Evolutionary conservation across 1,140 invertebrate species (phyloP), one percentile per base, ranked within the genome.

Genomic region (Lineus longissimus): DNA sequence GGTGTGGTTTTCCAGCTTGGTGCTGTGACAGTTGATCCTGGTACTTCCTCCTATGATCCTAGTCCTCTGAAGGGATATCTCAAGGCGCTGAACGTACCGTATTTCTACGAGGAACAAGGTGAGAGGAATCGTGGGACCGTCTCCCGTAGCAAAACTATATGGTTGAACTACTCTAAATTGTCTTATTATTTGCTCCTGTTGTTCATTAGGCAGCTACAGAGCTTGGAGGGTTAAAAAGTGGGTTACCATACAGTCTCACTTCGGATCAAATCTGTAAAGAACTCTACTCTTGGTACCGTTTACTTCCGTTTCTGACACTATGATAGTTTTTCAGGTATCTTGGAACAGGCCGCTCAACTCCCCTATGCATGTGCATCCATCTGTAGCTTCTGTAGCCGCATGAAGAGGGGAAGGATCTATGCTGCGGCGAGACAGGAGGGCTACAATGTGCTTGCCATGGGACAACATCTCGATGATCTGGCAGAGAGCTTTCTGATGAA

Each of bases 391-490:
- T 81, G 77, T 76, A 87, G 86, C 66, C 84, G 87, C 55, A 84
- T 88, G 77, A 89, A 89, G 62, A 84, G 90, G 25, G 87, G 89
- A 0, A 84, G 88, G 61, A 84, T 93, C 51, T 94, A 93, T 78
- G 82, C 86, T 0, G 84, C 88, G 33, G 92, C 92, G 0, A 85
- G 89, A 62, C 83, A 86, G 61, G 86, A 91, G 70, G 86, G 87
- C 2, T 96, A 92, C 81, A 92, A 93, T 75, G 91, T 94, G 0
- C 80, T 94, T 0, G 92, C 91, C 0, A 79, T 95, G 4, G 92
- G 91, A 4, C 92, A 95, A 76, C 90, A 92, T 77, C 82, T 95
- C 19, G 93, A 95, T 81, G 91, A 93, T 80, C 82, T 94, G 0
- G 88, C 90, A 22, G 87, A 91, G 74, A 90, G 88, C 67, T 95